Percentiles rank a stretch among this genome's conserved stretches.
Conservation (phyloP, 2,113 vertebrate genomes). For the Entomyzon cyanotis region DNA sequence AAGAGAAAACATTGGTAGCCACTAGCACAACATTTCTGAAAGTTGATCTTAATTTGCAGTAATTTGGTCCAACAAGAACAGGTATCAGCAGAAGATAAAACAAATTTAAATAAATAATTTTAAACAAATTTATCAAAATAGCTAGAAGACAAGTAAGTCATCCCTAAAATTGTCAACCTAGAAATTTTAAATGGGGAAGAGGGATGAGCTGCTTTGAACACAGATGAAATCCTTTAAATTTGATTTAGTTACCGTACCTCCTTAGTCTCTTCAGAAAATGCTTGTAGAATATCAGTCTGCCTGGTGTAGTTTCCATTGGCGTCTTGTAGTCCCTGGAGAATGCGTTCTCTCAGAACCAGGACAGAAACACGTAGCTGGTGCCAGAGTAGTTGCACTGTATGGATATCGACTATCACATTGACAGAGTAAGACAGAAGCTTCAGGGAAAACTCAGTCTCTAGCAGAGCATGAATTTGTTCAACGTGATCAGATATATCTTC, state of each 20-base stretch:
- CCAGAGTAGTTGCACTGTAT: slow-evolving; percentile 93
- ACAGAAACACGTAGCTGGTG: slow-evolving; percentile 98
- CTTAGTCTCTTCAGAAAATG: slow-evolving; percentile 91
- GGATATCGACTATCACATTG: slow-evolving; percentile 97
- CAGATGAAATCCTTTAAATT: not conserved
- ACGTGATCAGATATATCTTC: slow-evolving; percentile 99
- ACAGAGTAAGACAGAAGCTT: slow-evolving; percentile 97
- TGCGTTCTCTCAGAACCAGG: slow-evolving; percentile 93
- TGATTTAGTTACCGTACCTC: slow-evolving; percentile 77
- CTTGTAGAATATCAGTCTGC: slow-evolving; percentile 96
- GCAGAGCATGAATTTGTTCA: slow-evolving; percentile 96
- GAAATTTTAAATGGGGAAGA: not conserved
- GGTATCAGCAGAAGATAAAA: not conserved
- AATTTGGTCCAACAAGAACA: not conserved
- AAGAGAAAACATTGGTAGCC: not conserved
- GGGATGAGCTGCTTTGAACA: not conserved
- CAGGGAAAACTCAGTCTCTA: slow-evolving; percentile 97
- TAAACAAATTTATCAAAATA: not conserved
- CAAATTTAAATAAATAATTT: not conserved
- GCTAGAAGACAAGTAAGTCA: not conserved
- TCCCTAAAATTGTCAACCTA: not conserved
- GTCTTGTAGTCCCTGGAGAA: slow-evolving; percentile 97
- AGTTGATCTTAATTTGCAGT: not conserved
- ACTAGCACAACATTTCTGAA: not conserved
- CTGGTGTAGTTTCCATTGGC: slow-evolving; percentile 98